Base-by-base conservation (phyloP, 2,113 vertebrate species). In the Rhabdornis inornatus region DNA sequence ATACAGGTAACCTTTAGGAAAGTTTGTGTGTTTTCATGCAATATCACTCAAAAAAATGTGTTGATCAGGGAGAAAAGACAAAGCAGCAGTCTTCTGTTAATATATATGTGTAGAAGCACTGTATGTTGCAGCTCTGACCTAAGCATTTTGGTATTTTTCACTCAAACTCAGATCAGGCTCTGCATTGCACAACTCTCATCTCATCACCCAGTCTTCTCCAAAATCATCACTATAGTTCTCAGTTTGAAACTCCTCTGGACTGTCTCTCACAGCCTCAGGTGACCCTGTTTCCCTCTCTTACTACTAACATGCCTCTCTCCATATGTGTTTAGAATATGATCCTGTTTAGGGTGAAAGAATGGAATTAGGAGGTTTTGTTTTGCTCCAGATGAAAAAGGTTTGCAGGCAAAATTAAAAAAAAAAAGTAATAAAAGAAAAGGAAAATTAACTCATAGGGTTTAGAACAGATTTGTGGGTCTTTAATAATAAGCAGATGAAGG, bases 91-190 rank as follows among this genome's bases (percentile, higher is more conserved):
- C 2, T 95, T 87, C 74, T 52, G 44, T 68, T 72, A 35, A 87
- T 81, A 80, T 64, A 75, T 92, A 82, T 81, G 37, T 93, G 96
- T 96, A 94, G 56, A 97, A 94, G 18, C 40, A 66, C 31, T 82
- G 77, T 97, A 97, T 47, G 63, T 95, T 96, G 83, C 33, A 87
- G 66, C 56, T 92, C 92, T 97, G 96, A 98, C 72, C 90, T 97
- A 91, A 97, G 90, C 35, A 93, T 95, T 96, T 79, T 76, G 86
- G 89, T 95, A 96, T 97, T 97, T 96, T 97, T 96, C 70, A 94
- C 84, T 64, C 17, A 82, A 92, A 57, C 87, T 39, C 53, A 78
- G 91, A 97, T 92, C 23, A 85, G 87, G 83, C 42, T 87, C 33
- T 90, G 39, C 77, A 53, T 91, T 97, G 91, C 28, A 50, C 92